Evolutionary conservation across 2,888 invertebrate genomes (phyloP).

Genomic region (Halictus ligatus): DNA sequence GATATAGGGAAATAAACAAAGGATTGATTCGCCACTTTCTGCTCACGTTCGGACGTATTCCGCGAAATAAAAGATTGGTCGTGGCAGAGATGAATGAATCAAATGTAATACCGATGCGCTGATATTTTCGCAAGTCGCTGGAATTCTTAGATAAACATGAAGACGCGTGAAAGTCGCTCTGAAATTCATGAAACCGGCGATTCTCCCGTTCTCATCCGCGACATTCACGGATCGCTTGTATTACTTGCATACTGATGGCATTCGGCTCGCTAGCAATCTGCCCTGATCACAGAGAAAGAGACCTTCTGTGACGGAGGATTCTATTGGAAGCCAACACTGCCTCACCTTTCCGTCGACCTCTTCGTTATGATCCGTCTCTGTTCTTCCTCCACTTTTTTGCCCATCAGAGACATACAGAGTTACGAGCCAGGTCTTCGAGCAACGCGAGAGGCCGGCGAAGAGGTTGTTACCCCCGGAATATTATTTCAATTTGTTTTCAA

Average conservation of each 20-base stretch:
- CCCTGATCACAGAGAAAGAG: constrained; percentile 1
- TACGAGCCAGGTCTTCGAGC: too few species aligned
- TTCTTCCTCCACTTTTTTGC: not conserved
- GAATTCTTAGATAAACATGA: not conserved
- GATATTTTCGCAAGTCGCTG: too few species aligned
- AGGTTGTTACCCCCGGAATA: too few species aligned
- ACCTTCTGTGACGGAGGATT: constrained; percentile 37
- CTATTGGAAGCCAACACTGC: constrained; percentile 41
- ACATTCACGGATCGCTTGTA: constrained; percentile 42
- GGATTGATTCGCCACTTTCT: too few species aligned
- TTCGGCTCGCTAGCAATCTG: constrained; percentile 44
- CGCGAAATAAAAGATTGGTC: too few species aligned
- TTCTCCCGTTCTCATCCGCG: not conserved
- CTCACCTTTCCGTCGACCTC: not conserved
- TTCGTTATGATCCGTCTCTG: not conserved
- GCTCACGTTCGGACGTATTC: too few species aligned
- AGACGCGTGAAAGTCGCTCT: not conserved
- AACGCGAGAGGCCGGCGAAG: too few species aligned
- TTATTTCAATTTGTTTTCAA: too few species aligned
- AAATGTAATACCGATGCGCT: too few species aligned
- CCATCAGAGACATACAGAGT: too few species aligned
- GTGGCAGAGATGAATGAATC: too few species aligned
- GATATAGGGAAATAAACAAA: too few species aligned
- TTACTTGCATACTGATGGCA: constrained; percentile 50
- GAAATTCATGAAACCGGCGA: constrained; percentile 33